Evolutionary conservation across 2,797 vertebrate species (phyloP).

Genomic region (Characodon lateralis): DNA sequence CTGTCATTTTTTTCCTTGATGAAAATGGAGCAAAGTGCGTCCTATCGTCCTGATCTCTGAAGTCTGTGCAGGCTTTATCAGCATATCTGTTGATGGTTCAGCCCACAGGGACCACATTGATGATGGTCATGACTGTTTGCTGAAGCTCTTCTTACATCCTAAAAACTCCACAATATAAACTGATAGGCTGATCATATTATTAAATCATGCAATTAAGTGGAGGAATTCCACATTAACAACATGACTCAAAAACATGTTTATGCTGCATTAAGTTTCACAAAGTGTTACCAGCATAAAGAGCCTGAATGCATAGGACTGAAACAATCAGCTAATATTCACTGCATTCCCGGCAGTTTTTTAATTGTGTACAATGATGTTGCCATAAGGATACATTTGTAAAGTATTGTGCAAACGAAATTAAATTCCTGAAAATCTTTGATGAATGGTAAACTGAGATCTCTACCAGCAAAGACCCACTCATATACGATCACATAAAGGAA

Average conservation of each 20-base stretch:
- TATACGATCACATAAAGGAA: no score
- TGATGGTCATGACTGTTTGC: conserved; percentile 16
- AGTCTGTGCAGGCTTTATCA: conserved; percentile 29
- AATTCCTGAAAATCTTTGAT: no score
- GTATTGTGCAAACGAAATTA: not conserved
- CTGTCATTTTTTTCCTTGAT: not conserved
- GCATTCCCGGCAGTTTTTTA: not conserved
- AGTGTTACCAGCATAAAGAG: not conserved
- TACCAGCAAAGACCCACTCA: no score
- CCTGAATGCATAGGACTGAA: not conserved
- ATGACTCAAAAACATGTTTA: no score
- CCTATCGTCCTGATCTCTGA: conserved; percentile 17
- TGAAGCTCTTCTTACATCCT: conserved; percentile 50
- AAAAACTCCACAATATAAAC: conserved; percentile 55
- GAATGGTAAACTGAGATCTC: no score
- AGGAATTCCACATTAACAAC: no score
- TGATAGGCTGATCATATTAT: not conserved
- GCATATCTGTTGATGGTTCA: conserved; percentile 32
- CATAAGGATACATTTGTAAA: not conserved
- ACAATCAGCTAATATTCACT: not conserved
- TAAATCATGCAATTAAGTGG: no score
- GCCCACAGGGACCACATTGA: conserved; percentile 10
- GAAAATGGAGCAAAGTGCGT: conserved; percentile 1
- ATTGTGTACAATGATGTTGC: not conserved
- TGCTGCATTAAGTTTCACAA: no score